phyloP scores from a whole-genome alignment of 2,113 vertebrate species.

The Cavia aperea region DNA sequence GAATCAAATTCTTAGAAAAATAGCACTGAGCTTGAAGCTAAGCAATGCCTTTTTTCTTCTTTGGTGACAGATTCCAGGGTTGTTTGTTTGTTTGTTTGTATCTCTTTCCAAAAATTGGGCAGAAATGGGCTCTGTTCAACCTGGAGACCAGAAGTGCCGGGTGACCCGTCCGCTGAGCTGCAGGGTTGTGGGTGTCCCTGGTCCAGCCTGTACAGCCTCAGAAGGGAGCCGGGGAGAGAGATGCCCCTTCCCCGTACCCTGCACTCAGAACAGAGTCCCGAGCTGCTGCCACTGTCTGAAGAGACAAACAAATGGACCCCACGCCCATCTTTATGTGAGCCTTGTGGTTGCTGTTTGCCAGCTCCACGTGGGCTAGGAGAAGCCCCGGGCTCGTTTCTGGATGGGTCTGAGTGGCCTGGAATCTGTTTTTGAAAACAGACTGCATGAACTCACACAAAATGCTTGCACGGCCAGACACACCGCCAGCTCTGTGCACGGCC shows the following conservation, averaged over 20 bases:
- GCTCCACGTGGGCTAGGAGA: background rate
- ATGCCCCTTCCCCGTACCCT: background rate
- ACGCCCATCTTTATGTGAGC: background rate
- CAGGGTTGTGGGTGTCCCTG: background rate
- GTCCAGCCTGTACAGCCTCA: background rate
- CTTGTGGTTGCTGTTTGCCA: background rate
- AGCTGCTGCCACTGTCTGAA: background rate
- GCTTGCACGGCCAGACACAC: background rate
- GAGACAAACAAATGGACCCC: background rate
- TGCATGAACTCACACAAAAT: background rate
- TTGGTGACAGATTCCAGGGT: background rate
- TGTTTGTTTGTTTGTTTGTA: background rate
- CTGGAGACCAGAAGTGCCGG: background rate
- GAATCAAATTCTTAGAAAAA: slow-evolving; percentile 46
- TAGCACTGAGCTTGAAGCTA: slow-evolving; percentile 13
- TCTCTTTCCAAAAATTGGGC: background rate
- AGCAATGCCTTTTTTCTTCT: background rate
- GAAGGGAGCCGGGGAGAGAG: too few relatives aligned
- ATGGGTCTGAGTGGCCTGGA: background rate
- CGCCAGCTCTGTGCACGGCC: too few relatives aligned
- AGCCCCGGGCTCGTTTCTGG: background rate
- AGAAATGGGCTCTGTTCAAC: background rate
- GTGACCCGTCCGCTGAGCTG: fast-evolving
- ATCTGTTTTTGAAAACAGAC: slow-evolving; percentile 1
- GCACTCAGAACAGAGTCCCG: background rate